Base-by-base conservation (phyloP, 2,888 invertebrate species). In the Drosophila barbarae region DNA sequence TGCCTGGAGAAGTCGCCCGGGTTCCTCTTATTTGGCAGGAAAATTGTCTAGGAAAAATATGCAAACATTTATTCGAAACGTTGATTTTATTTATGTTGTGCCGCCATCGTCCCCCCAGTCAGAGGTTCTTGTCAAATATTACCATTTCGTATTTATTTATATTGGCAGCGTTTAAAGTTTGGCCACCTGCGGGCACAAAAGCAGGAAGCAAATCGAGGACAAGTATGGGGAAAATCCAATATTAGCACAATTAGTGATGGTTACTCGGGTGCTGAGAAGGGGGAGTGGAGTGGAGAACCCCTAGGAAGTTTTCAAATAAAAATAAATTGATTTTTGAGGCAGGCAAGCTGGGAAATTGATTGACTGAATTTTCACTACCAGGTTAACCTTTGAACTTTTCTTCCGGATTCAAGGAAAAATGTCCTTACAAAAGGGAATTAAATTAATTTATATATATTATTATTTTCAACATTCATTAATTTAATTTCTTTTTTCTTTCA, bases 31-130 rank as follows among this genome's bases (percentile, higher is more conserved):
- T 74, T 78, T 83, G 26, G 10, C 2, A 10, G 72, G 58, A 72
- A 74, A 80, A 69, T 67, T 75, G 81, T 81, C 84, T 84, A 84
- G 79, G 69, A 84, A 81, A 63, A 76, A 84, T 84, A 78, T 79
- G 82, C 82, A 79, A 79, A 81, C 84, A 82, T 79, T 79, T 84
- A 82, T 84, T 79, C 53, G 82, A 81, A 79, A 72, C 82, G 84
- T 82, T 82, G 82, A 84, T 84, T 84, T 79, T 79, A 78, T 79
- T 79, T 84, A 79, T 76, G 65, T 77, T 81, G 71, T 67, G 39
- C 61, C 61, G 55, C 13, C 21, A 12, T 13, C 18, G 7, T 13
- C 4, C 12, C 23, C 3, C 32, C 32, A 41, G 41, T 23, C 10
- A 13, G 41, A 41, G 21, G 32, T 13, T 32, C 46, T 58, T 30